phyloP scores from a whole-genome alignment of 92 coral and sea anemone species.

The Phenganax subtilis region DNA sequence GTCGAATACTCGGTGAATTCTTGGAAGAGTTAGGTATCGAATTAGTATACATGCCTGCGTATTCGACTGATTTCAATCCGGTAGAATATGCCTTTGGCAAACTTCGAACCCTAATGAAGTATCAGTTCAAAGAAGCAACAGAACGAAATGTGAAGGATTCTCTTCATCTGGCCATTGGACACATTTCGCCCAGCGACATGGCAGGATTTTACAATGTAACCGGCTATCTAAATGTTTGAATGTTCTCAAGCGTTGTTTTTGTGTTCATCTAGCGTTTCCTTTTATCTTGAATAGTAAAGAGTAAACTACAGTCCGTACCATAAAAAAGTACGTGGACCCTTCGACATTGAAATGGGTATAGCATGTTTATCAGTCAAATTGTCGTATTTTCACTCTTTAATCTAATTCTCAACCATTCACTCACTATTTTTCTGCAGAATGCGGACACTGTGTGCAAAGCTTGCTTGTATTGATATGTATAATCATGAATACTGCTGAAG shows the following conservation, averaged over 20 bases:
- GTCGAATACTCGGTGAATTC: too few species aligned
- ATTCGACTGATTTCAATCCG: slow-evolving; percentile 38
- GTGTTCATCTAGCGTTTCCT: not conserved
- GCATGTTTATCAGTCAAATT: too few species aligned
- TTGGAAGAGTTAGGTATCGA: not conserved
- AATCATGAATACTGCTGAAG: too few species aligned
- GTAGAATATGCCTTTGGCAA: slow-evolving; percentile 47
- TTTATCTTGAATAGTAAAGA: not conserved
- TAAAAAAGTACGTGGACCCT: too few species aligned
- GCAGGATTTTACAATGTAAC: slow-evolving; percentile 5
- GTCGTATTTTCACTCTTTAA: too few species aligned
- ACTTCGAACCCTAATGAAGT: slow-evolving; percentile 33
- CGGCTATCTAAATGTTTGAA: not conserved
- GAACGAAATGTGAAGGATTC: slow-evolving; percentile 13
- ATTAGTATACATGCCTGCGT: slow-evolving; percentile 47
- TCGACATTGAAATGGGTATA: too few species aligned
- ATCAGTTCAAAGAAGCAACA: slow-evolving; percentile 40
- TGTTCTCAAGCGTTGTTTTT: not conserved
- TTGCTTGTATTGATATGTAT: too few species aligned
- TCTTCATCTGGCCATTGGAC: slow-evolving; percentile 34
- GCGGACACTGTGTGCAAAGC: too few species aligned
- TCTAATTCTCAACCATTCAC: too few species aligned
- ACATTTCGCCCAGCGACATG: not conserved
- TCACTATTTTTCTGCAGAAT: too few species aligned
- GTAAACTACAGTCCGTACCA: too few species aligned